These are phyloP conservation scores for Chymomyza procnemis DNA, from an alignment of 2,888 invertebrate genomes.

Conservation along the genomic window DNA sequence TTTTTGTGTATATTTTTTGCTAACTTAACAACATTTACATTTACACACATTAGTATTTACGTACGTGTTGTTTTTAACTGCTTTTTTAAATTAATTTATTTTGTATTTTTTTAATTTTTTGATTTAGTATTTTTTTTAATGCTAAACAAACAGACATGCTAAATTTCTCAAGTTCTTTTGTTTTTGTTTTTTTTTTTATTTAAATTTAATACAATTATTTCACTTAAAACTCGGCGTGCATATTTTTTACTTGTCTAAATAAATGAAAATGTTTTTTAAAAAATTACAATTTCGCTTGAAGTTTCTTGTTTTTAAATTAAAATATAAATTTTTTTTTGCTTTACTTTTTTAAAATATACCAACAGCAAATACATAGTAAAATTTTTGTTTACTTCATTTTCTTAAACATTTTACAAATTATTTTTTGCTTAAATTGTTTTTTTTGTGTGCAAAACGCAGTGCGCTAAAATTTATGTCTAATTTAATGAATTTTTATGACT, in stretches of 20 bases:
- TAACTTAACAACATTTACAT: slow-evolving; percentile 70
- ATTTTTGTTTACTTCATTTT: slow-evolving; percentile 49
- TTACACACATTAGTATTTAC: slow-evolving; percentile 60
- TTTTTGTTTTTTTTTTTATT: slow-evolving; percentile 27
- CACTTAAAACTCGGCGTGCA: slow-evolving; percentile 36
- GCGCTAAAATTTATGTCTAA: slow-evolving; percentile 55
- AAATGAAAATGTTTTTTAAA: slow-evolving; percentile 54
- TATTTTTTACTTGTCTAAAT: slow-evolving; percentile 38
- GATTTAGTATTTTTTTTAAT: slow-evolving; percentile 21
- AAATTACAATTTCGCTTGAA: slow-evolving; percentile 50
- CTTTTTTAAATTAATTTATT: slow-evolving; percentile 37
- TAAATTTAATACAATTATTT: slow-evolving; percentile 55
- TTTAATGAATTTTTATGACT: slow-evolving; percentile 37
- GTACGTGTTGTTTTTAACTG: slow-evolving; percentile 46
- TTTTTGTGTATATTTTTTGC: slow-evolving; percentile 61
- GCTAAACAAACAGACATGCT: slow-evolving; percentile 46
- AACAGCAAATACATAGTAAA: slow-evolving; percentile 44
- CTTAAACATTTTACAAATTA: slow-evolving; percentile 25
- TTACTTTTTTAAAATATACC: slow-evolving; percentile 46
- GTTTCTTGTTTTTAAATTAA: slow-evolving; percentile 29
- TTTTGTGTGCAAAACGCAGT: slow-evolving; percentile 61
- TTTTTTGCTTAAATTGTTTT: slow-evolving; percentile 22
- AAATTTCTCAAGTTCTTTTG: slow-evolving; percentile 33
- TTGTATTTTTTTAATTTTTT: not conserved
- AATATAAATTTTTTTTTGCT: slow-evolving; percentile 24